Evolutionary conservation across 1,140 invertebrate species (phyloP).

Genomic region (Metopolophium dirhodum): DNA sequence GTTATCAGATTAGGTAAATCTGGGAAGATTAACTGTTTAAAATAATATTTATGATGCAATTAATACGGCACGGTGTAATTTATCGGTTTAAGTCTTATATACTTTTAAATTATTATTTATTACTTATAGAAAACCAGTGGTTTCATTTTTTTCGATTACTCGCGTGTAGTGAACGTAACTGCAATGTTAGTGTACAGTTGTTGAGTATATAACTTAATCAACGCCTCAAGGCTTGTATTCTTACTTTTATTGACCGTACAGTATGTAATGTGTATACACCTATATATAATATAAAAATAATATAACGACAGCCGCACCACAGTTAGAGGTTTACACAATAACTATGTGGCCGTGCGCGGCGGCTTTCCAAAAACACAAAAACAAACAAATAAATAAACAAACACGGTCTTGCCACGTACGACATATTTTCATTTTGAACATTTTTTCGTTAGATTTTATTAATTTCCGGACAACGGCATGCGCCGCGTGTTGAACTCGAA

Average conservation of each 20-base stretch:
- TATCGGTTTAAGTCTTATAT: background rate
- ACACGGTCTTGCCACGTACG: background rate
- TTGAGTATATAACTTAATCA: conserved; percentile 17
- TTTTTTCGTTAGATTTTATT: background rate
- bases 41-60: background rate
- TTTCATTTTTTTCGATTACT: background rate
- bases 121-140: background rate
- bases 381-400: background rate
- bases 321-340: background rate
- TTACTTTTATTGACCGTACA: conserved; percentile 1
- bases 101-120: background rate
- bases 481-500: background rate
- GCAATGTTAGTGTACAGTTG: background rate
- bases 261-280: background rate
- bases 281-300: background rate
- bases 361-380: background rate
- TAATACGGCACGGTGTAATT: background rate
- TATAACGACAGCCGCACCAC: background rate
- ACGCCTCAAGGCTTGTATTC: conserved; percentile 19
- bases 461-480: background rate
- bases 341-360: background rate
- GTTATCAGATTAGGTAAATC: background rate
- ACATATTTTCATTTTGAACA: background rate
- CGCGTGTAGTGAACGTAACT: background rate
- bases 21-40: background rate